A percentile compares a stretch with the other conserved stretches of the same genome.
These are phyloP conservation scores for Tetramorium alpestre DNA, from an alignment of 1,140 invertebrate species.

Conservation along the genomic window DNA sequence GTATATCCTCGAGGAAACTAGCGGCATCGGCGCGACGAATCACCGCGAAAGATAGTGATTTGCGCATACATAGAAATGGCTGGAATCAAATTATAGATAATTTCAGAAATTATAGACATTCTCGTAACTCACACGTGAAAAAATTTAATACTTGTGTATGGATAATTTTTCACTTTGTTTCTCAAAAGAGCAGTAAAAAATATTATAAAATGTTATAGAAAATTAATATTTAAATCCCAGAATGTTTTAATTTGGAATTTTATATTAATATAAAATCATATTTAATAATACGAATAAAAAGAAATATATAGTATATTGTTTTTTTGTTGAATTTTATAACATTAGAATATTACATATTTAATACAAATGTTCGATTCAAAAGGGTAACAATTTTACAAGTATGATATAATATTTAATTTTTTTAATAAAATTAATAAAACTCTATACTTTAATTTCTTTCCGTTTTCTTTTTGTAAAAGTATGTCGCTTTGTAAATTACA, in stretches of 20 bases:
- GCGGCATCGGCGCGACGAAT: background rate
- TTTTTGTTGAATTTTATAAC: background rate
- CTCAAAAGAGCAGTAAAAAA: background rate
- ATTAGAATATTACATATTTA: background rate
- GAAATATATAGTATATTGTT: background rate
- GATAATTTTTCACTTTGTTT: background rate
- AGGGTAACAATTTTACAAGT: background rate
- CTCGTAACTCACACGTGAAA: background rate
- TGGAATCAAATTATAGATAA: constrained; percentile 4
- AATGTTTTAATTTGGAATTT: background rate
- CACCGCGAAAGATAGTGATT: background rate
- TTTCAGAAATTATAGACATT: constrained; percentile 18
- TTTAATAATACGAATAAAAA: background rate
- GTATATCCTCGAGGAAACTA: constrained; percentile 25
- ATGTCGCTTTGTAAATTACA: constrained; percentile 2
- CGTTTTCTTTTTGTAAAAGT: background rate
- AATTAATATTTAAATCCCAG: background rate
- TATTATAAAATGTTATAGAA: too few species aligned
- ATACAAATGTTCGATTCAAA: background rate
- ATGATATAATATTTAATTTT: background rate
- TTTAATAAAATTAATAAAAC: background rate
- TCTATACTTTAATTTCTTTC: background rate
- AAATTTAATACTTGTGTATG: background rate
- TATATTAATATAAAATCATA: background rate
- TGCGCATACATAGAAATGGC: background rate